phyloP scores from a whole-genome alignment of 2,888 invertebrate species.

The Torymus auratus region DNA sequence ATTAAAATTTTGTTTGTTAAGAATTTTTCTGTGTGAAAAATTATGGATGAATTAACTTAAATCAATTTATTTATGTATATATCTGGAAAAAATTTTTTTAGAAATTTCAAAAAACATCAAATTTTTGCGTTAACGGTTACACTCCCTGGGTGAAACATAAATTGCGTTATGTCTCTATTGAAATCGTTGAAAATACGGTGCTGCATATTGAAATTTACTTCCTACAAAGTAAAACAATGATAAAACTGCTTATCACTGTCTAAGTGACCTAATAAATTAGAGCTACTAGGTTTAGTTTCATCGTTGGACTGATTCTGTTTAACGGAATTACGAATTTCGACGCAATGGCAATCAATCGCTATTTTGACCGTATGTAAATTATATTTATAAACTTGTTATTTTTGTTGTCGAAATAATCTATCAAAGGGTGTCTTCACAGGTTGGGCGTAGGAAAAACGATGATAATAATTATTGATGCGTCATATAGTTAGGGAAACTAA shows the following conservation, averaged over 20 bases:
- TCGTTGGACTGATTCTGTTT: conserved; percentile 19
- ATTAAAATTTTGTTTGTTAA: too few relatives aligned
- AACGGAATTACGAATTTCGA: conserved; percentile 13
- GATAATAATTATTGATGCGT: conserved; percentile 6
- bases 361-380: conserved; percentile 24
- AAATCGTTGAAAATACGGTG: neutral
- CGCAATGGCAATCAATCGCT: conserved; percentile 22
- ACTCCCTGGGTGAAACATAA: conserved; percentile 2
- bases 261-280: conserved; percentile 7
- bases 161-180: neutral
- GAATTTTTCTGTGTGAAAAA: too few relatives aligned
- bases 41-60: too few relatives aligned
- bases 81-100: too few relatives aligned
- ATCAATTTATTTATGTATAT: too few relatives aligned
- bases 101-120: too few relatives aligned
- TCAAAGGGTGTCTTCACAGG: neutral
- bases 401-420: conserved; percentile 26
- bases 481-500: conserved; percentile 5
- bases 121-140: too few relatives aligned
- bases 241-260: neutral
- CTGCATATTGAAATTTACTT: neutral
- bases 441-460: neutral
- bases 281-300: neutral
- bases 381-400: conserved; percentile 34
- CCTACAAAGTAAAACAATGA: conserved; percentile 1